These are phyloP conservation scores for Isichthys henryi DNA, from an alignment of 2,113 vertebrate genomes.

Conservation along the genomic window DNA sequence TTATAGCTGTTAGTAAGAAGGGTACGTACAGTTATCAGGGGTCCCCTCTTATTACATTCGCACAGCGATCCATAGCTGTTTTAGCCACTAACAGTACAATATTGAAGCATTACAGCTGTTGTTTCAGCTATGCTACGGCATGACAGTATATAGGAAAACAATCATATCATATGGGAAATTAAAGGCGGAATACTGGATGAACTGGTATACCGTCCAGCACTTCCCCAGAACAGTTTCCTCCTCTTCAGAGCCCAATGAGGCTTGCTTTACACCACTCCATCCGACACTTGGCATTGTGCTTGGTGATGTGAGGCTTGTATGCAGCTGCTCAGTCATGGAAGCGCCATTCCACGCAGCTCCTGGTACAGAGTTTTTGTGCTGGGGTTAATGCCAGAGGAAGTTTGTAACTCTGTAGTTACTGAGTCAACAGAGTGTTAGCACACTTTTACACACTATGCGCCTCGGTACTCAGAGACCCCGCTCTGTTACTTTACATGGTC, in stretches of 20 bases:
- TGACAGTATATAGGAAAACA: no score
- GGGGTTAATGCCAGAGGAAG: background rate
- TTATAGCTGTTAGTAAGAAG: background rate
- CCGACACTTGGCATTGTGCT: background rate
- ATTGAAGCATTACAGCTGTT: no score
- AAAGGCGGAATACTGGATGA: no score
- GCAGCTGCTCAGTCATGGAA: background rate
- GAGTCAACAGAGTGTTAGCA: background rate
- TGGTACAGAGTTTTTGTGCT: background rate
- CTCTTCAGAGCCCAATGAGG: background rate
- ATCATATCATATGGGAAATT: no score
- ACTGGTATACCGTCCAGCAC: no score
- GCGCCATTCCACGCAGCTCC: background rate
- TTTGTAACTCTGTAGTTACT: background rate
- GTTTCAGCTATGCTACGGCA: no score
- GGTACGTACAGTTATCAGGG: background rate
- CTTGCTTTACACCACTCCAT: background rate
- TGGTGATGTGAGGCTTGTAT: background rate
- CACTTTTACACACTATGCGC: background rate
- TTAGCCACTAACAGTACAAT: background rate
- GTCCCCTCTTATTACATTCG: background rate
- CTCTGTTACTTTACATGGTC: background rate
- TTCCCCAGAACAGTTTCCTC: background rate
- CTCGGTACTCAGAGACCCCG: background rate
- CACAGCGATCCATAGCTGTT: background rate